Evolutionary conservation across 2,888 invertebrate genomes (phyloP), one percentile per base, ranked within the genome.

Genomic region (Drosophila siamana): DNA sequence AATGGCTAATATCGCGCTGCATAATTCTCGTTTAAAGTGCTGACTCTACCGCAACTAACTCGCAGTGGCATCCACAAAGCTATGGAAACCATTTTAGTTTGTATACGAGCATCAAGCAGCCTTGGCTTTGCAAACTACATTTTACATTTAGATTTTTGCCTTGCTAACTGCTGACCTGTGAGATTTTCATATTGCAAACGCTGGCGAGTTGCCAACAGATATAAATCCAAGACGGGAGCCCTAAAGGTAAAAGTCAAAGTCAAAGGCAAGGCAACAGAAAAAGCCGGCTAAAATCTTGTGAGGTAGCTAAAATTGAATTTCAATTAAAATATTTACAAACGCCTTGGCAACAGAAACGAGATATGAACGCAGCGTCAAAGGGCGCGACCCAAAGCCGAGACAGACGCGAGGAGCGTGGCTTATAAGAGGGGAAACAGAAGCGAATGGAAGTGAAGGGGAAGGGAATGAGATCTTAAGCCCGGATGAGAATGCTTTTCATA

Each of bases 261-360:
- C 46, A 28, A 38, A 33, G 68, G 51, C 61, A 46, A 54, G 38
- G 36, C 43, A 40, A 28, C 30, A 33, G 44, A 24, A 38, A 50
- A 24, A 9, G 51, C 26, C 24, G 36, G 51, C 62, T 60, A 46
- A 75, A 61, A 60, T 43, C 36, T 46, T 57, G 63, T 57, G 8
- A 70, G 44, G 46, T 44, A 50, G 83, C 72, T 73, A 62, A 84
- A 84, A 73, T 74, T 70, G 73, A 79, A 84, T 85, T 88, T 88
- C 86, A 85, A 88, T 88, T 87, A 86, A 88, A 88, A 87, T 87
- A 76, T 76, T 75, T 70, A 66, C 76, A 74, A 73, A 74, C 63
- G 77, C 67, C 73, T 79, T 69, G 61, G 68, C 60, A 64, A 59
- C 46, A 40, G 57, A 40, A 86, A 88, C 62, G 30, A 70, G 69